Base-by-base conservation (phyloP, 2,113 vertebrate species). In the Tachuris rubrigastra region DNA sequence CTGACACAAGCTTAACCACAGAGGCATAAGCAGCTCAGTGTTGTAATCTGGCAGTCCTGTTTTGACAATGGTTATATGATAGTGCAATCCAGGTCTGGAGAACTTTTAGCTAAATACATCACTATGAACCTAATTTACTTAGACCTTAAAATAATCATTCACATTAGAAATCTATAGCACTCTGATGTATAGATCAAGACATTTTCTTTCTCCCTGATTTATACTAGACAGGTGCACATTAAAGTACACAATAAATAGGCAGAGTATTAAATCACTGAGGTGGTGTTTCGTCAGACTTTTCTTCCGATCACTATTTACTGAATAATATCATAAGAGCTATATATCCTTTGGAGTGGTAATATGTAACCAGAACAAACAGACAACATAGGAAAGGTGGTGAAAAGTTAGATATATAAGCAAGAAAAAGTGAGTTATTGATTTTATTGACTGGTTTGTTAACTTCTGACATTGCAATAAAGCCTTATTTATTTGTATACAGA, bases 401-500 rank as follows among this genome's bases (percentile, higher is more conserved):
- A 98, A 98, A 98, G 97, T 98, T 97, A 98, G 97, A 98, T 98
- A 98, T 97, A 97, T 98, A 98, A 97, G 97, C 97, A 98, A 98
- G 97, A 98, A 98, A 98, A 98, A 98, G 98, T 98, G 97, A 98
- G 94, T 95, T 97, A 98, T 98, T 98, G 98, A 98, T 98, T 98
- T 98, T 98, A 98, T 98, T 98, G 98, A 98, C 96, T 98, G 91
- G 96, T 98, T 98, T 98, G 97, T 98, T 98, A 98, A 98, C 97
- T 98, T 98, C 97, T 98, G 98, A 98, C 97, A 98, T 97, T 96
- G 97, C 97, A 98, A 98, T 98, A 98, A 98, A 98, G 96, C 96
- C 96, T 98, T 98, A 98, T 98, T 98, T 98, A 98, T 98, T 98
- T 98, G 98, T 98, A 98, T 98, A 98, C 95, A 97, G 97, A 98